Conservation (phyloP, 1,140 invertebrate genomes). For the Gonatopus flavifemur region DNA sequence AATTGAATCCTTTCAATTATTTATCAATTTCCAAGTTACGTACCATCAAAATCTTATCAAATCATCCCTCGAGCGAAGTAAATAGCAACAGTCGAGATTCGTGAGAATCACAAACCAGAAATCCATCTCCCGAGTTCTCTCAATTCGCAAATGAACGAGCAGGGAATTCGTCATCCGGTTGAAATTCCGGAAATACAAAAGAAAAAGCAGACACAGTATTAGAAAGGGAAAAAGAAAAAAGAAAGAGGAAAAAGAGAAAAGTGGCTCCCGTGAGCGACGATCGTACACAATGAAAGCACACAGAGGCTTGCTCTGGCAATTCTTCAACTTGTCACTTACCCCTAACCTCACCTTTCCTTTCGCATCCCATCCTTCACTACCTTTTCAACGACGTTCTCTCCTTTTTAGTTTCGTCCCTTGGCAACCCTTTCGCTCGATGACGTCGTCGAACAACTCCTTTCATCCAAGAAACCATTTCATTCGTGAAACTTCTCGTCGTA, state of each 20-base stretch:
- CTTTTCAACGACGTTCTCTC: conserved; percentile 16
- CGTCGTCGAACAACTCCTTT: conserved; percentile 27
- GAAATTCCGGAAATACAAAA: too few relatives aligned
- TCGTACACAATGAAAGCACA: conserved; percentile 34
- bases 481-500: conserved; percentile 21
- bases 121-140: too few relatives aligned
- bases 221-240: too few relatives aligned
- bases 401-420: conserved; percentile 9
- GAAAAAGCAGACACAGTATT: too few relatives aligned
- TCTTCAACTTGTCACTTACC: conserved; percentile 56
- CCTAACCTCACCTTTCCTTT: conserved; percentile 35
- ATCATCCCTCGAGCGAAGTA: too few relatives aligned
- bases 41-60: too few relatives aligned
- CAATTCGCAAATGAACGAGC: too few relatives aligned
- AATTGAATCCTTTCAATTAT: too few relatives aligned
- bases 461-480: conserved; percentile 28
- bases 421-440: conserved; percentile 36
- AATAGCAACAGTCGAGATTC: too few relatives aligned
- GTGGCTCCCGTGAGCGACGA: conserved; percentile 24
- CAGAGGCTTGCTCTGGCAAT: conserved; percentile 47
- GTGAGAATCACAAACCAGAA: too few relatives aligned
- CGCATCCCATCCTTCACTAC: conserved; percentile 23
- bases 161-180: too few relatives aligned
- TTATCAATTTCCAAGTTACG: too few relatives aligned
- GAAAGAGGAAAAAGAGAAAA: conserved; percentile 2